Evolutionary conservation across 2,888 invertebrate genomes (phyloP).

Genomic region (Ceratothoa steindachneri): DNA sequence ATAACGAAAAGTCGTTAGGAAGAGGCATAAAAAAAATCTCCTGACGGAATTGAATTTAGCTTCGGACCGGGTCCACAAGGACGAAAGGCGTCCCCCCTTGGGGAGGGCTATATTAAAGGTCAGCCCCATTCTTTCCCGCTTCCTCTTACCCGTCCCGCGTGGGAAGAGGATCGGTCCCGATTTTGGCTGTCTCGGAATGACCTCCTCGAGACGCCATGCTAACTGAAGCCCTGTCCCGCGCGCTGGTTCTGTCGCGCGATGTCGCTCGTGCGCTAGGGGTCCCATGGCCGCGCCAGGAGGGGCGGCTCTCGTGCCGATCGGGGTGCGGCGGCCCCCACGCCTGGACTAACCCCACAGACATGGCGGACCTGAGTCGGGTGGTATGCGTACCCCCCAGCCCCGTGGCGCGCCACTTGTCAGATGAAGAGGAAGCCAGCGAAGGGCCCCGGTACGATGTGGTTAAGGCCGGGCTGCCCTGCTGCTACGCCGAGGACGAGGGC

Average conservation of each 20-base stretch:
- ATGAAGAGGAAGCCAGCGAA: background rate
- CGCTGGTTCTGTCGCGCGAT: constrained; percentile 27
- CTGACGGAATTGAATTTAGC: too few relatives aligned
- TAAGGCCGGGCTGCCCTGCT: constrained; percentile 31
- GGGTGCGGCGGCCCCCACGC: constrained; percentile 30
- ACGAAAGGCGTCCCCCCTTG: too few relatives aligned
- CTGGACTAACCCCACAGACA: constrained; percentile 45
- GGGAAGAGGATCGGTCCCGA: too few relatives aligned
- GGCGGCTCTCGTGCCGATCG: constrained; percentile 7
- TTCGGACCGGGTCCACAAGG: too few relatives aligned
- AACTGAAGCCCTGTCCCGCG: constrained; percentile 32
- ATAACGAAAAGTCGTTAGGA: too few relatives aligned
- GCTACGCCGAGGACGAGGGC: constrained; percentile 8
- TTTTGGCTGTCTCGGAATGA: too few relatives aligned
- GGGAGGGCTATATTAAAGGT: too few relatives aligned
- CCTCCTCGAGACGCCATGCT: too few relatives aligned
- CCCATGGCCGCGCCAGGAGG: constrained; percentile 34
- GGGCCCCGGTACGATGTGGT: background rate
- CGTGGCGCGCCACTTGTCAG: background rate
- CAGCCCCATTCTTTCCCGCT: too few relatives aligned
- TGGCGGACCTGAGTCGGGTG: constrained; percentile 39
- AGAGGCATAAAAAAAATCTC: too few relatives aligned
- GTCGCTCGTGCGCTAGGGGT: constrained; percentile 40
- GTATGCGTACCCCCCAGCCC: constrained; percentile 36
- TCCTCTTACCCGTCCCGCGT: too few relatives aligned